Base-by-base conservation (phyloP, 2,797 vertebrate genomes). In the Dryobates pubescens region DNA sequence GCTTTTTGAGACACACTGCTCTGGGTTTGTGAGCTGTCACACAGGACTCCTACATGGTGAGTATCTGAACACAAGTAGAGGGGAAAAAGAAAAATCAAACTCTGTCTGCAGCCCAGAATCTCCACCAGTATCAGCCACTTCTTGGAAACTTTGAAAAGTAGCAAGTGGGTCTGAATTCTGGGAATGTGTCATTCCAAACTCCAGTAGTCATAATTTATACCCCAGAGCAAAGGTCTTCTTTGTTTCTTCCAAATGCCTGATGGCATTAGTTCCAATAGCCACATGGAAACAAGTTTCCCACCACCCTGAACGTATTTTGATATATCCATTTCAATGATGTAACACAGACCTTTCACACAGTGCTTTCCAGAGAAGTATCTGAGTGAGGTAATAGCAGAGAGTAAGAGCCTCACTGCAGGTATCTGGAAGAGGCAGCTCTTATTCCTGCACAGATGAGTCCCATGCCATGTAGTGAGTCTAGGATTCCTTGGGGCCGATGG, bases 121-220 rank as follows among this genome's bases (percentile, higher is more conserved):
- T 80, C 32, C 63, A 88, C 51, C 73, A 65, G 10, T 15, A 72
- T 59, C 80, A 73, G 38, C 3, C 69, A 45, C 58, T 71, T 82
- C 65, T 93, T 4, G 4, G 68, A 94, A 94, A 76, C 29, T 38
- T 38, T 38, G 38, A 71, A 74, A 77, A 56, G 43, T 58, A 89
- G 49, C 49, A 89, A 80, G 53, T 17, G 78, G 56, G 83, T 41
- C 41, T 72, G 69, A 69, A 61, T 95, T 93, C 91, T 89, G 87
- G 82, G 79, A 93, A 89, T 13, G 36, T 30, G 61, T 92, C 75
- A 80, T 85, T 93, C 75, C 82, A 76, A 67, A 64, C 43, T 76
- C 49, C 10, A 36, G 23, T 3, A 76, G 75, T 82, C 78, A 82
- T 57, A 67, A 70, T 82, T 94, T 76, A 57, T 49, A 82, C 5